Evolutionary conservation across 2,888 invertebrate genomes (phyloP).

Genomic region (Epistrophe eligans): DNA sequence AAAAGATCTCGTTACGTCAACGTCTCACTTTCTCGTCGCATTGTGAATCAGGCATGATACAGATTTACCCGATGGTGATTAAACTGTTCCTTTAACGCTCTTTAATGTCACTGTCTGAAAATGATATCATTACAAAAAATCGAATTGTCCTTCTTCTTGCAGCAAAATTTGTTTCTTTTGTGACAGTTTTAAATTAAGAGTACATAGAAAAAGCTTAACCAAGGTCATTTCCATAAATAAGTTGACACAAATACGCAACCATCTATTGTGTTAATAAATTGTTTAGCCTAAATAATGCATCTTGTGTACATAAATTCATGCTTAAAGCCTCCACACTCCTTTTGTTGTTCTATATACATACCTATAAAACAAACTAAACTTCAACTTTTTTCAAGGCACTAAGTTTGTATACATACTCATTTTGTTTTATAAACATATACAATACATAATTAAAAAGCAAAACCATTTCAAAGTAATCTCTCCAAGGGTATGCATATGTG

Average conservation of each 20-base stretch:
- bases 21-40: too few relatives aligned
- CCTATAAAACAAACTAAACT: background rate
- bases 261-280: background rate
- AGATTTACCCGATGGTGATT: too few relatives aligned
- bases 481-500: too few relatives aligned
- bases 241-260: background rate
- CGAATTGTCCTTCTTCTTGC: background rate
- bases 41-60: too few relatives aligned
- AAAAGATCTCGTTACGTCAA: too few relatives aligned
- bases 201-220: background rate
- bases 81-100: too few relatives aligned
- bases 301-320: background rate
- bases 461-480: conserved; percentile 1
- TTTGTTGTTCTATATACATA: background rate
- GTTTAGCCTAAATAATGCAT: background rate
- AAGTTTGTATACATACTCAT: background rate
- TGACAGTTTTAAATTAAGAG: background rate
- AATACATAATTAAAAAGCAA: conserved; percentile 12
- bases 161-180: background rate
- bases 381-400: background rate
- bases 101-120: too few relatives aligned
- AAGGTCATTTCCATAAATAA: background rate
- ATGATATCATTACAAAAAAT: background rate
- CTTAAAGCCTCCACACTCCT: background rate
- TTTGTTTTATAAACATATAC: background rate